Base-by-base conservation (phyloP, 2,797 vertebrate species). In the Hipposideros larvatus region DNA sequence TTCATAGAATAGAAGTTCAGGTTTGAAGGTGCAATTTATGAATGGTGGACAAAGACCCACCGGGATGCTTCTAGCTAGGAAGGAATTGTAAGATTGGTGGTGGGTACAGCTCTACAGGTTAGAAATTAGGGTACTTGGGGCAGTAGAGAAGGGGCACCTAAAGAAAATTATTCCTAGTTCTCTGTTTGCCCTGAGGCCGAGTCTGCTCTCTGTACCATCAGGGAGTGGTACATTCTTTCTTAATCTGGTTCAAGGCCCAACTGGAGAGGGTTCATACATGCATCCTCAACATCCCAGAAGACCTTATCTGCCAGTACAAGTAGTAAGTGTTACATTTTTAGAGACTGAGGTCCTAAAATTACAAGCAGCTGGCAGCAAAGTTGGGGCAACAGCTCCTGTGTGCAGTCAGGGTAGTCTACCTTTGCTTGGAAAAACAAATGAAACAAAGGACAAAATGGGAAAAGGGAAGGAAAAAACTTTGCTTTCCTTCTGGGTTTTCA, bases 401-500 rank as follows among this genome's bases (percentile, higher is more conserved):
- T 75, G 83, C 34, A 55, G 75, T 93, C 70, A 88, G 34, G 37
- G 28, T 7, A 41, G 10, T 74, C 34, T 61, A 37, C 37, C 2
- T 19, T 86, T 85, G 16, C 37, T 31, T 80, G n/a, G 19, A 79
- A 57, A 3, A 92, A 96, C 14, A 83, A 96, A 78, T 41, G 59
- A 82, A 16, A 10, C 34, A 93, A 85, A 90, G 28, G 34, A 24
- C 15, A 80, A 6, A 3, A 41, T 51, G 11, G 24, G 21, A 78
- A 66, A 43, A 59, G 19, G n/a, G 3, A 46, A 87, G 74, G 18
- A 18, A 46, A 88, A 66, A 22, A 21, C 5, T 22, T 59, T 46
- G 3, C 4, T 83, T 86, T 71, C 65, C 70, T 96, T 83, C 34
- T 82, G 4, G 11, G 24, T 83, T 96, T 87, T 84, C 34, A 55